These are phyloP conservation scores for Physocephala rufipes DNA, from an alignment of 2,888 invertebrate genomes.

Conservation along the genomic window DNA sequence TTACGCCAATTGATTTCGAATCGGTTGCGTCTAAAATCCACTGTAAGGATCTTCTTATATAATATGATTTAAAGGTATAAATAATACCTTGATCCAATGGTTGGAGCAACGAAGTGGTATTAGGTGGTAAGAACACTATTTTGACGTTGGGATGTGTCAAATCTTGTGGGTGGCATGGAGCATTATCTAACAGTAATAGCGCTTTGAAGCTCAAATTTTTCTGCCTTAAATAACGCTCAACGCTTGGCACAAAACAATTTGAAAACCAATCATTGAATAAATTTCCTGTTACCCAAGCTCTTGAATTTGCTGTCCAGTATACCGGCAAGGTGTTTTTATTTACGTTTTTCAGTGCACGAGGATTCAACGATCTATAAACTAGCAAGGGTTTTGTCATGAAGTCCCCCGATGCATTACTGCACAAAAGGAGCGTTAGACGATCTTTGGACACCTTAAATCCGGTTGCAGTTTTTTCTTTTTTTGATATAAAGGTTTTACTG, in stretches of 20 bases:
- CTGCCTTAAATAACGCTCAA: slow-evolving; percentile 38
- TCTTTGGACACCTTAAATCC: slow-evolving; percentile 45
- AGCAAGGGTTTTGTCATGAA: slow-evolving; percentile 54
- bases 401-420: slow-evolving; percentile 54
- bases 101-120: slow-evolving; percentile 48
- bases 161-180: slow-evolving; percentile 42
- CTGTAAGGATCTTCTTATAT: slow-evolving; percentile 43
- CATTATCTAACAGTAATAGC: slow-evolving; percentile 42
- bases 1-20: slow-evolving; percentile 25
- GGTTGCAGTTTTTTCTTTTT: background rate
- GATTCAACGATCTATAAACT: slow-evolving; percentile 53
- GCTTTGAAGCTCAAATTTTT: slow-evolving; percentile 43
- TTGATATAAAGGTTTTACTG: background rate
- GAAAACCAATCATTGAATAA: slow-evolving; percentile 46
- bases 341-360: slow-evolving; percentile 48
- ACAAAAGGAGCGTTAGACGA: slow-evolving; percentile 50
- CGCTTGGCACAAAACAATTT: slow-evolving; percentile 44
- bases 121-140: slow-evolving; percentile 39
- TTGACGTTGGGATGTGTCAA: slow-evolving; percentile 44
- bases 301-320: slow-evolving; percentile 50
- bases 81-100: slow-evolving; percentile 53
- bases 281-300: slow-evolving; percentile 47
- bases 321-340: slow-evolving; percentile 49
- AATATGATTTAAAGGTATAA: slow-evolving; percentile 52
- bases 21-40: slow-evolving; percentile 41